Evolutionary conservation across 2,113 vertebrate genomes (phyloP).

Genomic region (Phyllostomus hastatus): DNA sequence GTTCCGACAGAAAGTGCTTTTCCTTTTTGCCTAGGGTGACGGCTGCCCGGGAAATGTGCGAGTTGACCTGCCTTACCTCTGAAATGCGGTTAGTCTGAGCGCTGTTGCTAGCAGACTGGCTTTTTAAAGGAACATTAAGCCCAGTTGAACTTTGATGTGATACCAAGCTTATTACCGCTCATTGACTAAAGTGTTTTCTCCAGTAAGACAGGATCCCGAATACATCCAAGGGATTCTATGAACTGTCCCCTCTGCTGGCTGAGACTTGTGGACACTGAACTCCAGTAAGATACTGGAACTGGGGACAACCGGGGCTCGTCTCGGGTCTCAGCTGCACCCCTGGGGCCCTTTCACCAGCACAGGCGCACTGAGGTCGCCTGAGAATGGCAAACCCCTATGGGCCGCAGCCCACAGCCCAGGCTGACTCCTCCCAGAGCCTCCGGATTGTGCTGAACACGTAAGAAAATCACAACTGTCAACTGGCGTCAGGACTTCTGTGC

Average conservation of each 20-base stretch:
- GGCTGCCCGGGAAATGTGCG: not conserved
- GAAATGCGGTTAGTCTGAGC: not conserved
- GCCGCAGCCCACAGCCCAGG: not conserved
- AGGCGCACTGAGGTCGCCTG: not conserved
- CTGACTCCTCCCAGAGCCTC: not conserved
- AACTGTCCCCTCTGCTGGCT: not conserved
- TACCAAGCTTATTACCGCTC: not conserved
- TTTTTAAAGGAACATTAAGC: not conserved
- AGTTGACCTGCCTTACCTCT: not conserved
- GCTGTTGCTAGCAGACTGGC: not conserved
- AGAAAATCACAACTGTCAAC: not conserved
- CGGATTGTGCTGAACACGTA: not conserved
- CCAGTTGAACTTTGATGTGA: not conserved
- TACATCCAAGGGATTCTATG: not conserved
- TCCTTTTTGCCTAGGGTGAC: not conserved
- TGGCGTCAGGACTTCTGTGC: not conserved
- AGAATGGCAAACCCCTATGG: not conserved
- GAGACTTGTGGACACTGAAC: not conserved
- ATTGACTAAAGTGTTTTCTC: conserved; percentile 45
- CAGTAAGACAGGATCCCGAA: not conserved
- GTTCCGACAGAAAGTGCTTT: not conserved
- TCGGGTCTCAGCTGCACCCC: not conserved
- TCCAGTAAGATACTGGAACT: not conserved
- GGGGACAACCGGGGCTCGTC: not conserved
- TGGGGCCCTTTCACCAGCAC: not conserved